phyloP scores from a whole-genome alignment of 2,888 invertebrate species.

The Caenorhabditis wallacei region DNA sequence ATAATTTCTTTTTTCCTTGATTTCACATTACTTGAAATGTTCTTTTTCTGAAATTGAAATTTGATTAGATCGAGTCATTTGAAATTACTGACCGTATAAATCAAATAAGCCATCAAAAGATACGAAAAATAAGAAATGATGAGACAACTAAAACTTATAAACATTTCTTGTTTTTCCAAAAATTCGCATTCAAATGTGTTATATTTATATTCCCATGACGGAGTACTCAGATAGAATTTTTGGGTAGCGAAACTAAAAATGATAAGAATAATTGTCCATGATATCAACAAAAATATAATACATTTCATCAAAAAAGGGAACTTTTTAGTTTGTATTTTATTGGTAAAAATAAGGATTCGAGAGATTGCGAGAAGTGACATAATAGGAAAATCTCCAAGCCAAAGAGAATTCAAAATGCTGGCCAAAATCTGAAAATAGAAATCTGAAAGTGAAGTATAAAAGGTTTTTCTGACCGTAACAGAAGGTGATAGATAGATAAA shows the following conservation, averaged over 20 bases:
- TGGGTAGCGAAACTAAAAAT: background rate
- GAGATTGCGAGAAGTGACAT: conserved; percentile 15
- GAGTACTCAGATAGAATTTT: conserved; percentile 5
- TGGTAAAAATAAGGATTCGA: conserved; percentile 19
- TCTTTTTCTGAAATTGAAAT: background rate
- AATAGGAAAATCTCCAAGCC: conserved; percentile 7
- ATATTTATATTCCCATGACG: background rate
- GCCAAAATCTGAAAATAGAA: conserved; percentile 11
- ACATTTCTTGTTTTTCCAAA: background rate
- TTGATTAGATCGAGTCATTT: background rate
- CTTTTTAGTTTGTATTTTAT: background rate
- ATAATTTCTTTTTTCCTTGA: conserved; percentile 20
- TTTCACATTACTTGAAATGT: background rate
- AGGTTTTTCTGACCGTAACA: too few species aligned
- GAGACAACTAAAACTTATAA: background rate
- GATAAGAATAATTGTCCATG: background rate
- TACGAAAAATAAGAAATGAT: conserved; percentile 9
- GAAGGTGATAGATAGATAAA: too few species aligned
- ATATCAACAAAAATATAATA: too few species aligned
- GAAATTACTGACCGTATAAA: conserved; percentile 7
- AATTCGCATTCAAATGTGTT: background rate
- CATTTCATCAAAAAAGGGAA: background rate
- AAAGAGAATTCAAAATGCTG: background rate
- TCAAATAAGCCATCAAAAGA: conserved; percentile 1
- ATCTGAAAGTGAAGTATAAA: too few species aligned